phyloP scores from a whole-genome alignment of 2,113 vertebrate species.

The Jaculus jaculus region DNA sequence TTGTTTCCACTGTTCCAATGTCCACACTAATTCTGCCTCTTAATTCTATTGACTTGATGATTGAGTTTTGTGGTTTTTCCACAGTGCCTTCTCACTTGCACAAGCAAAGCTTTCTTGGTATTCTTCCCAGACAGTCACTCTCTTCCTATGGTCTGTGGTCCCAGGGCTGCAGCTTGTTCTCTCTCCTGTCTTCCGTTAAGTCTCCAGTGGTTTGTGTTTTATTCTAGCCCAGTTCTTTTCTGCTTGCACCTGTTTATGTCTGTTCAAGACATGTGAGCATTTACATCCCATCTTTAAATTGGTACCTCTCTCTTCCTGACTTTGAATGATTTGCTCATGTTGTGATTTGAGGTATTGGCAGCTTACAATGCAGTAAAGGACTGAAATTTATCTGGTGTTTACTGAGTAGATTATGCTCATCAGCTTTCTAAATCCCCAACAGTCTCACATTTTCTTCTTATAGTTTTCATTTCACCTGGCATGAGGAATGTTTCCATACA shows the following conservation, averaged over 20 bases:
- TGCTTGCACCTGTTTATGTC: neutral
- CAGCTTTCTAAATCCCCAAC: neutral
- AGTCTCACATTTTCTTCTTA: neutral
- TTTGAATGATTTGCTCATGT: neutral
- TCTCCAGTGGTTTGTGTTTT: neutral
- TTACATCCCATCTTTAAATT: neutral
- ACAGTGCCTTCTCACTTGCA: rapidly evolving
- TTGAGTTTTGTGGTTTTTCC: neutral
- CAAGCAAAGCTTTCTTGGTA: neutral
- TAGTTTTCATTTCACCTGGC: neutral
- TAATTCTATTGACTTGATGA: neutral
- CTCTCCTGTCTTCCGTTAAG: neutral
- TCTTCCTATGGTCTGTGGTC: no score
- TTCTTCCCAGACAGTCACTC: neutral
- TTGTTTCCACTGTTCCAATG: neutral
- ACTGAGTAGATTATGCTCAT: neutral
- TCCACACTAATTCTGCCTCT: neutral
- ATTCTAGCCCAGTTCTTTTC: neutral
- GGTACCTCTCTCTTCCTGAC: neutral
- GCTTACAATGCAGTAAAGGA: neutral
- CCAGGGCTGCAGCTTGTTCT: no score
- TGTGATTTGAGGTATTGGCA: neutral
- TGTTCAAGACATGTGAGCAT: neutral
- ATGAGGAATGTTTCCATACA: neutral
- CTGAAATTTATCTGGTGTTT: neutral